Percentiles rank a stretch among this genome's conserved stretches.
Evolutionary conservation across 2,797 vertebrate genomes (phyloP).

Genomic region (Pampus argenteus): DNA sequence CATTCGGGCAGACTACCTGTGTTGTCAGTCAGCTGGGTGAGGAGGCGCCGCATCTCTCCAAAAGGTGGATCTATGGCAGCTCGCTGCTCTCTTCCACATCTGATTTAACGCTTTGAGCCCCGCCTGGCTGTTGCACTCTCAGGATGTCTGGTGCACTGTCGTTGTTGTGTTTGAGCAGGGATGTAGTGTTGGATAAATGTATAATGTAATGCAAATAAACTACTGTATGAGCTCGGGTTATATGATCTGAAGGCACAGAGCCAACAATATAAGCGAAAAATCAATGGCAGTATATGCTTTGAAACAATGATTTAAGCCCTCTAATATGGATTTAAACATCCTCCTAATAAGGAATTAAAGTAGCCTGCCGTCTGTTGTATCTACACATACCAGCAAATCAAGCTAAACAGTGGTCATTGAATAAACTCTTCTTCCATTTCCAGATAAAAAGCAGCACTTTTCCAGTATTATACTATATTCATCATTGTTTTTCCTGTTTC

Average conservation of each 20-base stretch:
- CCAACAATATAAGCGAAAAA: neutral
- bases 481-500: neutral
- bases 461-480: no score
- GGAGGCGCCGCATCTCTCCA: slow-evolving; percentile 69
- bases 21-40: slow-evolving; percentile 72
- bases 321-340: neutral
- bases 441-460: no score
- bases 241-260: slow-evolving; percentile 11
- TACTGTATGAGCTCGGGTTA: neutral
- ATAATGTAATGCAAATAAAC: neutral
- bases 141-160: neutral
- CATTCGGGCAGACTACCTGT: slow-evolving; percentile 68
- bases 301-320: neutral
- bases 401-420: neutral
- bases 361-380: no score
- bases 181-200: neutral
- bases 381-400: neutral
- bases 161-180: neutral
- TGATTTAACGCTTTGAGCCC: slow-evolving; percentile 72
- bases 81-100: slow-evolving; percentile 53
- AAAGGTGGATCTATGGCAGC: slow-evolving; percentile 66
- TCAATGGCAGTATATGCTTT: neutral
- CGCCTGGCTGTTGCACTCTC: slow-evolving; percentile 1
- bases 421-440: neutral
- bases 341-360: no score